Conservation (phyloP, 2,113 vertebrate genomes). For the Mustelus asterias region DNA sequence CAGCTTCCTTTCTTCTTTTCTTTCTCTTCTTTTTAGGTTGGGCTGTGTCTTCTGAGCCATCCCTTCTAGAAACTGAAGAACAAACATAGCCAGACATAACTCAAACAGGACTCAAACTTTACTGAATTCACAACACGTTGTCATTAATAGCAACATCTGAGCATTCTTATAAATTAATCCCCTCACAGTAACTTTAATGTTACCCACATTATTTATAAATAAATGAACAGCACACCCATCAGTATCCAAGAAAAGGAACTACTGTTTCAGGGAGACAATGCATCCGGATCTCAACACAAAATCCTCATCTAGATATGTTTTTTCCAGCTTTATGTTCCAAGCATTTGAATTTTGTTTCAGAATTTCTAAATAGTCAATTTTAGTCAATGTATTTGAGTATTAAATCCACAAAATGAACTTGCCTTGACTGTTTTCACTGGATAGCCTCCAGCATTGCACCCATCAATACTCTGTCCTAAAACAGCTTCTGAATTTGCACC, state of each 20-base stretch:
- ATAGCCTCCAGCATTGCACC: not conserved
- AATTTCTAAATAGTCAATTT: not conserved
- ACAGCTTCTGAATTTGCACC: not conserved
- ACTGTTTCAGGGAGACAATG: not conserved
- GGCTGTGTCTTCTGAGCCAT: constrained; percentile 44
- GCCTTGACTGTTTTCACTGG: not conserved
- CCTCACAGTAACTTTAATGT: not conserved
- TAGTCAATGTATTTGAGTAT: not conserved
- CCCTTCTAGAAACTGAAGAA: constrained; percentile 51
- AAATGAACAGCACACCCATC: not conserved
- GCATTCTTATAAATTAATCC: not conserved
- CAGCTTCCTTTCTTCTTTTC: constrained; percentile 53
- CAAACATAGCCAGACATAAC: not conserved
- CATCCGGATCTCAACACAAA: not conserved
- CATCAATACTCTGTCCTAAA: not conserved
- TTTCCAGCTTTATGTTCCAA: not conserved
- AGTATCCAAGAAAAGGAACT: not conserved
- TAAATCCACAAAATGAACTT: not conserved
- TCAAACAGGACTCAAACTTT: not conserved
- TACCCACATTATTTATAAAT: not conserved
- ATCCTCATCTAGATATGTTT: not conserved
- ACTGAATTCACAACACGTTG: not conserved
- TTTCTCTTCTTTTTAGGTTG: constrained; percentile 62
- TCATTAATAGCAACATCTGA: not conserved
- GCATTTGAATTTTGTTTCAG: not conserved